Evolutionary conservation across 2,113 vertebrate species (phyloP).

Genomic region (human): GRCh38 chr2:174994501-174995000

Average conservation of each 20-base stretch:
- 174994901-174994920: not conserved
- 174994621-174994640: not conserved
- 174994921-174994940: not conserved
- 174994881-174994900: not conserved
- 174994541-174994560: not conserved
- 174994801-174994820: not conserved
- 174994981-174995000: not conserved
- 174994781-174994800: not conserved
- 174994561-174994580: not conserved
- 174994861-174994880: not conserved
- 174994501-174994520: not conserved
- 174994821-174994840: not conserved
- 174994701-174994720: not conserved
- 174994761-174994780: not conserved
- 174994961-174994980: not conserved
- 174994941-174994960: constrained; percentile 22
- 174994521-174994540: not conserved
- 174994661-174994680: not conserved
- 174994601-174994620: not conserved
- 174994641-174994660: not conserved
- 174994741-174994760: not conserved
- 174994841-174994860: not conserved
- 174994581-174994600: not conserved
- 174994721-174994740: not conserved
- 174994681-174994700: not conserved